Evolutionary conservation across 2,888 invertebrate genomes (phyloP).

Genomic region (Rhogogaster chlorosoma): DNA sequence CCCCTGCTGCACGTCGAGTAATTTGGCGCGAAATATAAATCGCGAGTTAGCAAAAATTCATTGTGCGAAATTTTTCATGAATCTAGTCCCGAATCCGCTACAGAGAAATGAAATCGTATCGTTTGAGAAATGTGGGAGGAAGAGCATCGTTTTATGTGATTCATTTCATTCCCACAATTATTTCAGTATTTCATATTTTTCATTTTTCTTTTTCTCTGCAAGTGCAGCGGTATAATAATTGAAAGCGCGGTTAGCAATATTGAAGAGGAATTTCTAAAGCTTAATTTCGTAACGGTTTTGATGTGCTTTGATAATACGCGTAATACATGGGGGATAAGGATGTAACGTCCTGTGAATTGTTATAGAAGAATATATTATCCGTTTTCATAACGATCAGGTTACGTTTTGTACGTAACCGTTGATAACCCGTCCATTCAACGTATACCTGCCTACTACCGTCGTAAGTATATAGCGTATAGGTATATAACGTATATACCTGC

Average conservation of each 20-base stretch:
- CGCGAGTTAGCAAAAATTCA: background rate
- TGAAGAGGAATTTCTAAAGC: background rate
- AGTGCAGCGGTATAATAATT: background rate
- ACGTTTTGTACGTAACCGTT: conserved; percentile 8
- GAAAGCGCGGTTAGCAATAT: background rate
- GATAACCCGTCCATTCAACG: background rate
- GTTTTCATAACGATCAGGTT: background rate
- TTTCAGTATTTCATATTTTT: background rate
- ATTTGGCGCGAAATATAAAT: background rate
- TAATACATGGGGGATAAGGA: background rate
- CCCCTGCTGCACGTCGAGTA: background rate
- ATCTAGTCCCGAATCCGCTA: background rate
- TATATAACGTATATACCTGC: background rate
- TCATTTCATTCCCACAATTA: background rate
- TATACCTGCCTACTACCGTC: background rate
- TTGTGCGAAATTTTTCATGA: background rate
- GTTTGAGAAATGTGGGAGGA: background rate
- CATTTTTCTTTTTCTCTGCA: background rate
- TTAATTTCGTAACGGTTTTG: background rate
- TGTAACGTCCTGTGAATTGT: conserved; percentile 14
- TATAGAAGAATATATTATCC: background rate
- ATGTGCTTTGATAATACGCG: background rate
- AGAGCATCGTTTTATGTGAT: no score
- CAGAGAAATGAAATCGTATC: background rate
- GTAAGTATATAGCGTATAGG: background rate